phyloP scores from a whole-genome alignment of 2,888 invertebrate genomes.

The Archips xylosteana region DNA sequence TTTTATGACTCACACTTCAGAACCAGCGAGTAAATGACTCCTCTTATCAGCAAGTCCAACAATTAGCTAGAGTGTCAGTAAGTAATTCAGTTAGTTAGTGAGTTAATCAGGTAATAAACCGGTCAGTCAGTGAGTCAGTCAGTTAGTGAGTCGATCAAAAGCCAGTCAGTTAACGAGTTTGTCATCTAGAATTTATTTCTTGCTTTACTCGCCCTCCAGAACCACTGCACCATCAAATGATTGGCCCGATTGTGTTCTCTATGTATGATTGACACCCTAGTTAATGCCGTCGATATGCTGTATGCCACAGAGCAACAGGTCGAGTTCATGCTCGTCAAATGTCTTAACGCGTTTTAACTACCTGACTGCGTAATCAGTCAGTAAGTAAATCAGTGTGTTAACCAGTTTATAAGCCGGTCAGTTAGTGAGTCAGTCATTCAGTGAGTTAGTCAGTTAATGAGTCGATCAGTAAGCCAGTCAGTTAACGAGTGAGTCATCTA shows the following conservation, averaged over 20 bases:
- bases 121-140: background rate
- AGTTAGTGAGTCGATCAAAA: background rate
- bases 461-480: background rate
- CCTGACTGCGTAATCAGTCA: no score
- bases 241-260: conserved; percentile 99
- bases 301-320: conserved; percentile 98
- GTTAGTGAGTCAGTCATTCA: background rate
- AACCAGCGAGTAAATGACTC: no score
- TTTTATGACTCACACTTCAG: no score
- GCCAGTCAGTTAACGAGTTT: background rate
- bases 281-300: conserved; percentile 99
- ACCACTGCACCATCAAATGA: conserved; percentile 98
- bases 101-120: background rate
- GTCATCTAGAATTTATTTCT: no score
- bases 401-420: no score
- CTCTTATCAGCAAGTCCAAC: no score
- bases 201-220: conserved; percentile 91
- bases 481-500: no score
- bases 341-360: conserved; percentile 86
- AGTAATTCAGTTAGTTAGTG: background rate
- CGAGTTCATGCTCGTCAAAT: conserved; percentile 99
- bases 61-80: no score
- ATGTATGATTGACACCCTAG: conserved; percentile 99
- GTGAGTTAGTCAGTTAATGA: background rate
- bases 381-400: no score